Percentiles rank a stretch among this genome's conserved stretches.
Evolutionary conservation across 1,140 invertebrate genomes (phyloP).

Genomic region (Drosophila ambigua): DNA sequence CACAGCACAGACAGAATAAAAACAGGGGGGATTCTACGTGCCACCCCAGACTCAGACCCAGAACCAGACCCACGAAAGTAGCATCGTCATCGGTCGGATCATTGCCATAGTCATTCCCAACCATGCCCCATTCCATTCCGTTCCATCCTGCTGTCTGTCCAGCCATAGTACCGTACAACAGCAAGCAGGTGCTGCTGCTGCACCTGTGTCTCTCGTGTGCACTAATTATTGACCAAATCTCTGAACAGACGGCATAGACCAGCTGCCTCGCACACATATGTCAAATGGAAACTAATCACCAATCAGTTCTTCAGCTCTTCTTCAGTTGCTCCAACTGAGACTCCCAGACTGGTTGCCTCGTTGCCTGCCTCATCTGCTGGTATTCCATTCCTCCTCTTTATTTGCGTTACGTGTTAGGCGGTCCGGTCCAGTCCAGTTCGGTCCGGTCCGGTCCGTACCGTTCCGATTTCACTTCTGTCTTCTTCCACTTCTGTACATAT

Average conservation of each 20-base stretch:
- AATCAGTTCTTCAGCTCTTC: conserved; percentile 53
- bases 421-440: conserved; percentile 17
- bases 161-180: too few species aligned
- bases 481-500: conserved; percentile 27
- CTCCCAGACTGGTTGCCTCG: conserved; percentile 29
- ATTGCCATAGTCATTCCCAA: conserved; percentile 58
- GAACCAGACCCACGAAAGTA: conserved; percentile 15
- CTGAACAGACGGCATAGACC: neutral
- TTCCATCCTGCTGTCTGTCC: conserved; percentile 17
- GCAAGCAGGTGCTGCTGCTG: neutral
- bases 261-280: conserved; percentile 33
- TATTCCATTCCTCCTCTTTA: conserved; percentile 25
- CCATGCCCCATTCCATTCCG: too few species aligned
- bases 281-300: conserved; percentile 76
- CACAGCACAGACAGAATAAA: too few species aligned
- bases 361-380: conserved; percentile 13
- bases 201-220: conserved; percentile 32
- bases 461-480: conserved; percentile 63
- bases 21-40: too few species aligned
- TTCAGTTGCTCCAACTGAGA: too few species aligned
- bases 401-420: conserved; percentile 68
- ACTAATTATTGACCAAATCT: conserved; percentile 44
- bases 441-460: neutral
- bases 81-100: conserved; percentile 37
- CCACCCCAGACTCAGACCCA: neutral